A percentile compares a stretch with the other conserved stretches of the same genome.
Conservation (phyloP, 2,113 vertebrate species). For the Noctilio leporinus region DNA sequence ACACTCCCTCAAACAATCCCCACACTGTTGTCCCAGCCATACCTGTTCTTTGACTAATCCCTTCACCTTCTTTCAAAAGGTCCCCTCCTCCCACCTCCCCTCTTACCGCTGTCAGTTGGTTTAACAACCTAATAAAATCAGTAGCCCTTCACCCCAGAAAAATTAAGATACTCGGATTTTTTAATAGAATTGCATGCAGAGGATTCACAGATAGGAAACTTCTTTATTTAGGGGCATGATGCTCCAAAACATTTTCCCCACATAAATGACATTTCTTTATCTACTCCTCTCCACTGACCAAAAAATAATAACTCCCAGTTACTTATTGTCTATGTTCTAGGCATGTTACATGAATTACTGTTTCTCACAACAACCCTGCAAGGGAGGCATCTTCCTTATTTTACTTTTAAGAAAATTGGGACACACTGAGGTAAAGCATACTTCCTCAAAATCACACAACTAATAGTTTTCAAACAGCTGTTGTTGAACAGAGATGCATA, state of each 20-base stretch:
- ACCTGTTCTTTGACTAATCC: too few species aligned
- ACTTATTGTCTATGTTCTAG: neutral
- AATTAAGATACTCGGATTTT: neutral
- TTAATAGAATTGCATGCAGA: neutral
- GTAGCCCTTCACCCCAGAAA: neutral
- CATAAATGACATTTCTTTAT: neutral
- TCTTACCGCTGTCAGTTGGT: neutral
- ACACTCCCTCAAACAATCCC: too few species aligned
- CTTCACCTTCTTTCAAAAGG: too few species aligned
- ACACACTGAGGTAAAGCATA: neutral
- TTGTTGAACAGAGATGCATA: neutral
- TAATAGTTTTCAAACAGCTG: neutral
- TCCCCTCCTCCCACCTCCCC: too few species aligned
- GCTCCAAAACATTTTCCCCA: neutral
- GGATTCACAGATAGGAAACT: neutral
- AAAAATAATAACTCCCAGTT: constrained; percentile 7
- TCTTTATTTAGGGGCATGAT: neutral
- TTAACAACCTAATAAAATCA: constrained; percentile 29
- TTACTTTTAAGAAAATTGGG: neutral
- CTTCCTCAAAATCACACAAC: neutral
- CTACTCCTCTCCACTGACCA: neutral
- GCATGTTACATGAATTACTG: neutral
- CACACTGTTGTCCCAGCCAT: too few species aligned
- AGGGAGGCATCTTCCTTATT: neutral
- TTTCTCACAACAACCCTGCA: neutral